Percentiles rank a stretch among this genome's conserved stretches.
These are phyloP conservation scores for Cygnus olor DNA, from an alignment of 2,797 vertebrate species.

Conservation along the genomic window DNA sequence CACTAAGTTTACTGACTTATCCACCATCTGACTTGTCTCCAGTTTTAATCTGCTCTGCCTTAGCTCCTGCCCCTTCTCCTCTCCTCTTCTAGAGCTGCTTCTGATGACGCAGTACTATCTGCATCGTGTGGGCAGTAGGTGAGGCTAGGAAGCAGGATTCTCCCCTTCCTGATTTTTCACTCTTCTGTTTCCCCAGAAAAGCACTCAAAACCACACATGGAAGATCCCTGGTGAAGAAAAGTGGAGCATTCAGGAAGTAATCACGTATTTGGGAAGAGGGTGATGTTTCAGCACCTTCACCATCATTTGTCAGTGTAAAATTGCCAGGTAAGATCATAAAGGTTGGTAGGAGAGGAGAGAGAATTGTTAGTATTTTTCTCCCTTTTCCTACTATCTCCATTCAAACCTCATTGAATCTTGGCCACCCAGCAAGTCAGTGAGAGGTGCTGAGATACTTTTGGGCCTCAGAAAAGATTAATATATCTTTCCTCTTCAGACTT, in stretches of 20 bases:
- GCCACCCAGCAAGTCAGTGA: background rate
- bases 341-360: background rate
- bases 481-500: background rate
- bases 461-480: background rate
- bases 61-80: background rate
- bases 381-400: background rate
- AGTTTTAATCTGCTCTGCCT: background rate
- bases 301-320: background rate
- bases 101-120: background rate
- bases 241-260: background rate
- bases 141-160: background rate
- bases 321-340: background rate
- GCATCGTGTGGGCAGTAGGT: fast-evolving
- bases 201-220: background rate
- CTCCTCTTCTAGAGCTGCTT: background rate
- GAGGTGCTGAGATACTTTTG: no score
- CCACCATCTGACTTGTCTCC: background rate
- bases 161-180: background rate
- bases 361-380: background rate
- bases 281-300: background rate
- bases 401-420: background rate
- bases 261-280: background rate
- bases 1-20: background rate
- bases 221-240: background rate
- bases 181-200: background rate